phyloP scores from a whole-genome alignment of 1,140 invertebrate genomes.

The Drosophila rufa region DNA sequence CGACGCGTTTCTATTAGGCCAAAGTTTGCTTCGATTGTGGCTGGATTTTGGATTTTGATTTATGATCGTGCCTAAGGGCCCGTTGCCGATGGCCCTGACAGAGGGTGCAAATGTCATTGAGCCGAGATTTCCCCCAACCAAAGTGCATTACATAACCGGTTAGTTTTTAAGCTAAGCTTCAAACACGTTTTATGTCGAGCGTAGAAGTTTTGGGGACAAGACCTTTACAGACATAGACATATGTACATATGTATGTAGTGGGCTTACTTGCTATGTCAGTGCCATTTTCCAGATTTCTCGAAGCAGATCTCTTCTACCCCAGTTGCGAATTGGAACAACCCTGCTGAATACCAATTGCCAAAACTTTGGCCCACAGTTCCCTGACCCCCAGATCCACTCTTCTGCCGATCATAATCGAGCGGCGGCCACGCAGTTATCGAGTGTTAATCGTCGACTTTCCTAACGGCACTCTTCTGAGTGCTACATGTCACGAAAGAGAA shows the following conservation, averaged over 20 bases:
- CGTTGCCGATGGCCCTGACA: not conserved
- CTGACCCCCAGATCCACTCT: constrained; percentile 5
- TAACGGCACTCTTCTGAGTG: constrained; percentile 28
- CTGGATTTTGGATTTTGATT: constrained; percentile 23
- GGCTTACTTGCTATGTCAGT: not conserved
- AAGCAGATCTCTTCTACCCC: not conserved
- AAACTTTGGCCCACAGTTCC: constrained; percentile 5
- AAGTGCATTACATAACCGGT: constrained; percentile 41
- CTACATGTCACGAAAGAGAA: constrained; percentile 32
- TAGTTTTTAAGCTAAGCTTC: constrained; percentile 2
- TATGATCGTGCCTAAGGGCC: constrained; percentile 12
- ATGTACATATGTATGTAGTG: not conserved
- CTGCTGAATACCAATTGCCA: constrained; percentile 11
- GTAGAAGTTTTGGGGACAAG: constrained; percentile 2
- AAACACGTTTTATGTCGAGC: not conserved
- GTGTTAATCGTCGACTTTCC: constrained; percentile 24
- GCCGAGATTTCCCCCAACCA: not conserved
- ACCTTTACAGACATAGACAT: not conserved
- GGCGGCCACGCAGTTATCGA: constrained; percentile 1
- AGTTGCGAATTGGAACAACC: not conserved
- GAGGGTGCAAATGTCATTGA: constrained; percentile 10
- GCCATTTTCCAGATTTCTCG: not conserved
- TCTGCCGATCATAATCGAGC: not conserved
- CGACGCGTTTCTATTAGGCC: not conserved
- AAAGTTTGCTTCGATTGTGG: constrained; percentile 4